Percentiles rank a stretch among this genome's conserved stretches.
Conservation (phyloP, 2,113 vertebrate species). For the Xenopus borealis region DNA sequence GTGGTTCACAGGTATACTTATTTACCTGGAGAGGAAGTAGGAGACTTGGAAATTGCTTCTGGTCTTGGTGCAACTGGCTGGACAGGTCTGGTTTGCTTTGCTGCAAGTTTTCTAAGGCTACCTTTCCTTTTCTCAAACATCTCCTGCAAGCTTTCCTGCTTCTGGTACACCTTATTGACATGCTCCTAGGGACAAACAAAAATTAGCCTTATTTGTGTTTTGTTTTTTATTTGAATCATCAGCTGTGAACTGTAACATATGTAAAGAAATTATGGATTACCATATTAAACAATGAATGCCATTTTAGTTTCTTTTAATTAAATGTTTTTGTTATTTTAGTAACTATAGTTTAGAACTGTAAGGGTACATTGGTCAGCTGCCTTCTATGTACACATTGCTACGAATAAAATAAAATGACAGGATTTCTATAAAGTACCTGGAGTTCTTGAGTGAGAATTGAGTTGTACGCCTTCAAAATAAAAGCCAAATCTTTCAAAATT, state of each 20-base stretch:
- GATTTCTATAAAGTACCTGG: slow-evolving; percentile 63
- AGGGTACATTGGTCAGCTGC: too few species aligned
- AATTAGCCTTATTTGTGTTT: not conserved
- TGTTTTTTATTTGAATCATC: not conserved
- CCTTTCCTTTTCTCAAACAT: slow-evolving; percentile 92
- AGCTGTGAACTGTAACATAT: not conserved
- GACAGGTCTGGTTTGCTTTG: slow-evolving; percentile 91
- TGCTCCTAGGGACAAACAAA: slow-evolving; percentile 71
- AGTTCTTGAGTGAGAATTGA: slow-evolving; percentile 81
- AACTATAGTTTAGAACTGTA: too few species aligned
- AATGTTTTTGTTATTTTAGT: too few species aligned
- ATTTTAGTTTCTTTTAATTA: too few species aligned
- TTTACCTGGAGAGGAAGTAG: slow-evolving; percentile 77
- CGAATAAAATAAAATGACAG: too few species aligned
- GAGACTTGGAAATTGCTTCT: slow-evolving; percentile 85
- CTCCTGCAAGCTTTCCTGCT: slow-evolving; percentile 87
- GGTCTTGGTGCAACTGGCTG: slow-evolving; percentile 96
- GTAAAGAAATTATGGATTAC: too few species aligned
- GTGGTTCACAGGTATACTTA: not conserved
- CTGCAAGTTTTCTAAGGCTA: slow-evolving; percentile 93
- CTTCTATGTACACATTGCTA: too few species aligned
- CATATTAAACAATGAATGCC: too few species aligned
- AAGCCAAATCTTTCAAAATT: slow-evolving; percentile 74
- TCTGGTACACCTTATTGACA: slow-evolving; percentile 86
- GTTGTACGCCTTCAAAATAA: slow-evolving; percentile 78